Evolutionary conservation across 2,113 vertebrate genomes (phyloP).

Genomic region (Silurus asotus): DNA sequence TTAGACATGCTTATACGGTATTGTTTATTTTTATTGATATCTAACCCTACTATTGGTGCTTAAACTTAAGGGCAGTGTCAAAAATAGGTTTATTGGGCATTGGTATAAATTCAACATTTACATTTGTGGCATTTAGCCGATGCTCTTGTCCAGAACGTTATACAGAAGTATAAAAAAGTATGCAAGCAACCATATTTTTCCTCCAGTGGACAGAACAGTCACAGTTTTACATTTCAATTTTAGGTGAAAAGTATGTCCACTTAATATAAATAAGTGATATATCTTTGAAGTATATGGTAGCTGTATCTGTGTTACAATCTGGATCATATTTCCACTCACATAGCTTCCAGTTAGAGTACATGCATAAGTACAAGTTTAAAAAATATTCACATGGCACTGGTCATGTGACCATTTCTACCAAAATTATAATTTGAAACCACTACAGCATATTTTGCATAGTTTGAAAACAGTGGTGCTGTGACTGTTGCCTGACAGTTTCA

Average conservation of each 20-base stretch:
- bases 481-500: neutral
- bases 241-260: neutral
- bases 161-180: too few species aligned
- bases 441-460: neutral
- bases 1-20: too few species aligned
- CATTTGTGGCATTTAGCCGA: too few species aligned
- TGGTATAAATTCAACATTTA: too few species aligned
- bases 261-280: neutral
- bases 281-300: neutral
- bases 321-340: constrained; percentile 1
- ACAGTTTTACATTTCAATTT: neutral
- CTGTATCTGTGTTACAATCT: neutral
- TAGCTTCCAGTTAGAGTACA: neutral
- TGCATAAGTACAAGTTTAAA: neutral
- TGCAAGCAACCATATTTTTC: neutral
- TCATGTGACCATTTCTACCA: too few species aligned
- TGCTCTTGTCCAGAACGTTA: too few species aligned
- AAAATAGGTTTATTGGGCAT: too few species aligned
- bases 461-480: neutral
- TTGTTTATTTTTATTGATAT: too few species aligned
- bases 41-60: too few species aligned
- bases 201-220: neutral
- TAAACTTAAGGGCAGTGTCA: too few species aligned
- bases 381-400: neutral
- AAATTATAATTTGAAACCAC: neutral